Evolutionary conservation across 2,888 invertebrate species (phyloP).

Genomic region (Piscicola geometra): DNA sequence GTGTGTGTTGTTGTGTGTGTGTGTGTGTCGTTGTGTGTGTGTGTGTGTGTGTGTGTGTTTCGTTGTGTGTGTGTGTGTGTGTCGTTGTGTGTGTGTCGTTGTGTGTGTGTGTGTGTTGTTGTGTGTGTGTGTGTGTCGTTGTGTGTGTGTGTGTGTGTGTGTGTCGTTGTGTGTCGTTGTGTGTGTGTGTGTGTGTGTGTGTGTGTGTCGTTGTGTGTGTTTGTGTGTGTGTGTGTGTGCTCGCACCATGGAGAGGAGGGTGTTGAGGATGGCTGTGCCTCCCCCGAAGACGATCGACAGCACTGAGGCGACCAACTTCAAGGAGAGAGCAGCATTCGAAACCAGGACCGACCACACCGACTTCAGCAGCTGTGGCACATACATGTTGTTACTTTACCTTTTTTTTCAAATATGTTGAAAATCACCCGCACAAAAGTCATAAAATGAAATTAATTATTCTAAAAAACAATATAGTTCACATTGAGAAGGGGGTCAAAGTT

Average conservation of each 20-base stretch:
- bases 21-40: background rate
- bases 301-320: slow-evolving; percentile 79
- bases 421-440: too few species aligned
- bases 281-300: slow-evolving; percentile 75
- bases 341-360: slow-evolving; percentile 84
- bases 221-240: background rate
- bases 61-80: too few species aligned
- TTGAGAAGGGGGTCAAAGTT: slow-evolving; percentile 8
- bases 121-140: too few species aligned
- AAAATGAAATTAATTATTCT: too few species aligned
- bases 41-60: too few species aligned
- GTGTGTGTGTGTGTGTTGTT: too few species aligned
- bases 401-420: too few species aligned
- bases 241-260: slow-evolving; percentile 55
- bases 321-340: slow-evolving; percentile 79
- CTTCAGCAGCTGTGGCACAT: slow-evolving; percentile 69
- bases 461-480: too few species aligned
- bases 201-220: too few species aligned
- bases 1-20: background rate
- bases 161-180: background rate
- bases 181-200: too few species aligned
- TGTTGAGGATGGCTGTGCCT: slow-evolving; percentile 56
- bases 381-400: too few species aligned
- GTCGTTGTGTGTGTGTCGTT: too few species aligned
- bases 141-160: background rate